phyloP scores from a whole-genome alignment of 2,888 invertebrate species.

The Rhabditoides inermis region DNA sequence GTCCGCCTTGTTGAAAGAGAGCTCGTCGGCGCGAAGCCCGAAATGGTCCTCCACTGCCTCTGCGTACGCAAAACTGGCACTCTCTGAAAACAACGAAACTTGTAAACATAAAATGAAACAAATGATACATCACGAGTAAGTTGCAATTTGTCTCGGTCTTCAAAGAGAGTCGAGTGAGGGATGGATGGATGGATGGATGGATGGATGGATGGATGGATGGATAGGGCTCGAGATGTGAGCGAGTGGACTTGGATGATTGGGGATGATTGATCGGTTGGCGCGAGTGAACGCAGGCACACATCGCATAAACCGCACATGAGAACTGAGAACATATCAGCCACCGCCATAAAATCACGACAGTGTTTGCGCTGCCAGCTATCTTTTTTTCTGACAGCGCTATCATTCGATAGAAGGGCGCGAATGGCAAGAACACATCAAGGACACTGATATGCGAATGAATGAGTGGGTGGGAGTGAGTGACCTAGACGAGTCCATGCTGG shows the following conservation, averaged over 20 bases:
- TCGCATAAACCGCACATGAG: too few relatives aligned
- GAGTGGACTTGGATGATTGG: not conserved
- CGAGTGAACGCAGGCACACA: too few relatives aligned
- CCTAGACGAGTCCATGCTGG: too few relatives aligned
- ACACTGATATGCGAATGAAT: too few relatives aligned
- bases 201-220: not conserved
- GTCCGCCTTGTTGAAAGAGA: slow-evolving; percentile 55
- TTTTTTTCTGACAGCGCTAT: too few relatives aligned
- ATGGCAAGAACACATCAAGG: too few relatives aligned
- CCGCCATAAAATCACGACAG: too few relatives aligned
- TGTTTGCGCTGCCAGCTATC: too few relatives aligned
- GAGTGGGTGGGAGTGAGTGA: too few relatives aligned
- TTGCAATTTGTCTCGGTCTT: too few relatives aligned
- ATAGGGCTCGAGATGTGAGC: not conserved
- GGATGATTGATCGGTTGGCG: not conserved
- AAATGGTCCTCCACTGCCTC: slow-evolving; percentile 53
- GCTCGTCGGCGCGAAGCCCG: slow-evolving; percentile 52
- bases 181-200: not conserved
- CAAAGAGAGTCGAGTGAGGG: not conserved
- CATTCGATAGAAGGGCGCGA: too few relatives aligned
- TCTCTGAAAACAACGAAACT: slow-evolving; percentile 53
- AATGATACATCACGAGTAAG: not conserved
- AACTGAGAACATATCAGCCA: too few relatives aligned
- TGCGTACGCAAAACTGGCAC: slow-evolving; percentile 53
- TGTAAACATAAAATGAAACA: slow-evolving; percentile 1